These are phyloP conservation scores for Stegastes partitus DNA, from an alignment of 2,113 vertebrate genomes.

Conservation along the genomic window DNA sequence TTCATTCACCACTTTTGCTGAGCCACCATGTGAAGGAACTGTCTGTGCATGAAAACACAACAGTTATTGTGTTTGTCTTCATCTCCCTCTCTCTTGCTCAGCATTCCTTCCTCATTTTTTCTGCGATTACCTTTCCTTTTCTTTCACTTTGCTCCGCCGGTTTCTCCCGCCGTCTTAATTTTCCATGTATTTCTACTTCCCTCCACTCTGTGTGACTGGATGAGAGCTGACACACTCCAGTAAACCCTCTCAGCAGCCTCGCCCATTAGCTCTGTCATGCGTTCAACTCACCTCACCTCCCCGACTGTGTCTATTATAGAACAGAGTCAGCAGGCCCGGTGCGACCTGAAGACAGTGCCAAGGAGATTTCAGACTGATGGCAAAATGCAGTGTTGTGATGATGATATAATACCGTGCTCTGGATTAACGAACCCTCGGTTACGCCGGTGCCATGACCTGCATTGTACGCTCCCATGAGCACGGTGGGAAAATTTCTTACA, in stretches of 20 bases:
- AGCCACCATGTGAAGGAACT: background rate
- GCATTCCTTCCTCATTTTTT: background rate
- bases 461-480: background rate
- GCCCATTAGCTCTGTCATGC: conserved; percentile 63
- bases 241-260: conserved; percentile 36
- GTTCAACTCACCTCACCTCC: conserved; percentile 34
- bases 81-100: background rate
- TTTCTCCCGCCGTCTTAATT: background rate
- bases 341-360: conserved; percentile 6
- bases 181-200: background rate
- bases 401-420: conserved; percentile 31
- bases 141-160: background rate
- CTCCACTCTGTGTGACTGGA: conserved; percentile 48
- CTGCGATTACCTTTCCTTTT: background rate
- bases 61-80: background rate
- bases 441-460: background rate
- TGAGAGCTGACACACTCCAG: conserved; percentile 62
- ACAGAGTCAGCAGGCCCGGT: conserved; percentile 4
- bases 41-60: background rate
- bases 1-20: background rate
- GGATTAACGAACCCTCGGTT: background rate
- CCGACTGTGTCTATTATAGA: conserved; percentile 36
- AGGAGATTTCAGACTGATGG: conserved; percentile 22
- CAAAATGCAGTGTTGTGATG: conserved; percentile 9
- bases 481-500: background rate